Evolutionary conservation across 2,113 vertebrate species (phyloP).

Genomic region (Micromys minutus): DNA sequence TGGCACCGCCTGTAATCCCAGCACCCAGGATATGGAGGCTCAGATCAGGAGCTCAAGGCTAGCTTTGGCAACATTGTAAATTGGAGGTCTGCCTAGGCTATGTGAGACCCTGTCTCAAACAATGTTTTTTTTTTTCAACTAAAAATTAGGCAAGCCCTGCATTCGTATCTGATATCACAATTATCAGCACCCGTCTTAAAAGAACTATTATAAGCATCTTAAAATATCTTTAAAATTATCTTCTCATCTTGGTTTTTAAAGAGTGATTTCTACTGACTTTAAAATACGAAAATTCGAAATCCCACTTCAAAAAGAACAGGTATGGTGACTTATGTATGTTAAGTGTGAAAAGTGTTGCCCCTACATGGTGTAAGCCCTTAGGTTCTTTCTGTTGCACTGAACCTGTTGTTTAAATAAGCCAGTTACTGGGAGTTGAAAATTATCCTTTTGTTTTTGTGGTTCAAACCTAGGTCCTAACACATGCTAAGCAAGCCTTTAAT

Average conservation of each 20-base stretch:
- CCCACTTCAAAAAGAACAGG: not conserved
- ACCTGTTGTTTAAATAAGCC: not conserved
- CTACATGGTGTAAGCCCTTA: not conserved
- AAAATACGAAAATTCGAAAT: not conserved
- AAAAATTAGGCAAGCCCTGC: not conserved
- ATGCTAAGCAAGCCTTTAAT: not conserved
- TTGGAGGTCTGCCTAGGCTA: not conserved
- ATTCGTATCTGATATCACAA: not conserved
- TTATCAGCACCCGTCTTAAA: not conserved
- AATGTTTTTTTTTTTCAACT: not conserved
- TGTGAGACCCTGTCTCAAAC: not conserved
- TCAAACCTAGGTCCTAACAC: not conserved
- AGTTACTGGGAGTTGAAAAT: conserved; percentile 21
- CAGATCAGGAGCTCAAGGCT: not conserved
- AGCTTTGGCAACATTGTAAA: not conserved
- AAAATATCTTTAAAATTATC: not conserved
- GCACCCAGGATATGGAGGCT: not conserved
- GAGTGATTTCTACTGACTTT: not conserved
- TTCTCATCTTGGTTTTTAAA: not conserved
- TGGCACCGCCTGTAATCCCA: not conserved
- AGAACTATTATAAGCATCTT: not conserved
- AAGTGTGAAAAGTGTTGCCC: not conserved
- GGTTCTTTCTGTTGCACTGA: not conserved
- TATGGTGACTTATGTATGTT: not conserved
- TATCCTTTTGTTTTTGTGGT: not conserved